Percentiles rank a stretch among this genome's conserved stretches.
phyloP scores from a whole-genome alignment of 1,140 invertebrate genomes.

The Ceratitis capitata region DNA sequence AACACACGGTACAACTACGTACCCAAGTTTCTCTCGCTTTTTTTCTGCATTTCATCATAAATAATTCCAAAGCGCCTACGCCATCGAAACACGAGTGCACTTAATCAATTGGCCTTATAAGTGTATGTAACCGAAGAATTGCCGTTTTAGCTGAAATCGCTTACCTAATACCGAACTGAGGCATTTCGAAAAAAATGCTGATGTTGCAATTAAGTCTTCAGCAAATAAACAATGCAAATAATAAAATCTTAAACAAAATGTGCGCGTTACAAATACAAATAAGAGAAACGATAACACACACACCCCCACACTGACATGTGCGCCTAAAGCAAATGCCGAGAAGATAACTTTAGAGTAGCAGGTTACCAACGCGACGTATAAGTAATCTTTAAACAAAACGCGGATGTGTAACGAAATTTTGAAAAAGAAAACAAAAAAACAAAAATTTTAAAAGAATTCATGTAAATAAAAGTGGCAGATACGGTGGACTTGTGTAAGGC shows the following conservation, averaged over 20 bases:
- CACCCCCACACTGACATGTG: too few relatives aligned
- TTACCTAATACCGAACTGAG: too few relatives aligned
- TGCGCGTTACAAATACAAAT: background rate
- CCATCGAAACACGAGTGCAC: too few relatives aligned
- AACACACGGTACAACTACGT: too few relatives aligned
- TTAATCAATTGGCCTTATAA: too few relatives aligned
- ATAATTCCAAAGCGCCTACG: too few relatives aligned
- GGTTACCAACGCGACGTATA: background rate
- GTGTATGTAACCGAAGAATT: too few relatives aligned
- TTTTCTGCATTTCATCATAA: too few relatives aligned
- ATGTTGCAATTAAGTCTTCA: background rate
- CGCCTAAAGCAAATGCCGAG: background rate
- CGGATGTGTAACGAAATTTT: background rate
- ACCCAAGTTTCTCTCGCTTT: too few relatives aligned
- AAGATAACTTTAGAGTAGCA: background rate
- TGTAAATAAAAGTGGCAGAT: background rate
- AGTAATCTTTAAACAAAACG: background rate
- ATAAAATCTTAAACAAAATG: background rate
- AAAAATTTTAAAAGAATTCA: too few relatives aligned
- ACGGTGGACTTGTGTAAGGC: background rate
- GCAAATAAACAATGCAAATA: slow-evolving; percentile 13
- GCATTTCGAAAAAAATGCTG: background rate
- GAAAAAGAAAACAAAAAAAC: too few relatives aligned
- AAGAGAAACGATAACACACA: background rate
- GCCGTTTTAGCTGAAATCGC: too few relatives aligned